Percentiles rank a stretch among this genome's conserved stretches.
Evolutionary conservation across 2,113 vertebrate genomes (phyloP).

Genomic region (Anarrhichthys ocellatus): DNA sequence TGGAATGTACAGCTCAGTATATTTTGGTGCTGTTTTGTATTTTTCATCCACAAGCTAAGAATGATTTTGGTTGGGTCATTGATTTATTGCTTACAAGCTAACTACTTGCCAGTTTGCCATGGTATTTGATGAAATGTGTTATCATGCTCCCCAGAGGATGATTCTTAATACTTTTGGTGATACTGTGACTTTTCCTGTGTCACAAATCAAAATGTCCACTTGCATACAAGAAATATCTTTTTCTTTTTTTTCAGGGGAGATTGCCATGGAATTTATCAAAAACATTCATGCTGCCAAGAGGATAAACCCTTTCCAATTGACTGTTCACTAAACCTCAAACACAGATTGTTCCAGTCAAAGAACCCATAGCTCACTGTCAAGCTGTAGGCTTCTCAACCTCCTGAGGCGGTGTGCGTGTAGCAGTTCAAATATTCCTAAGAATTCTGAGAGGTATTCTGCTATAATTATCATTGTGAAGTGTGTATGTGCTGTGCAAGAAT

Average conservation of each 20-base stretch:
- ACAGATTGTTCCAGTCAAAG: background rate
- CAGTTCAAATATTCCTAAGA: too few species aligned
- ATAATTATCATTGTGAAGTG: background rate
- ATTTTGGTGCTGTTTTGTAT: background rate
- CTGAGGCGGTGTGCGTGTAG: too few species aligned
- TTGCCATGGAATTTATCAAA: background rate
- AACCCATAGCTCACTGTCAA: background rate
- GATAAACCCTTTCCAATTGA: background rate
- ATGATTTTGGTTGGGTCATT: background rate
- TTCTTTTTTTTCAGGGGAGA: too few species aligned
- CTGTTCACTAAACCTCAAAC: background rate
- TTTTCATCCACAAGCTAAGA: background rate
- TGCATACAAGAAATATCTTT: background rate
- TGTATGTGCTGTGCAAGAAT: background rate
- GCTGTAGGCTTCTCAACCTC: background rate
- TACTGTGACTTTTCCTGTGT: background rate
- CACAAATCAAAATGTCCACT: conserved; percentile 1
- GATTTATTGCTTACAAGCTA: background rate
- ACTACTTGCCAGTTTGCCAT: background rate
- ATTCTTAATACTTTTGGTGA: background rate
- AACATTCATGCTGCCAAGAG: background rate
- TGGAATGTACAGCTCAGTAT: background rate
- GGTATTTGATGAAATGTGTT: background rate
- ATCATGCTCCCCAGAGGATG: background rate
- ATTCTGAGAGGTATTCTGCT: too few species aligned